Evolutionary conservation across 1,140 invertebrate genomes (phyloP), one percentile per base, ranked within the genome.

Genomic region (Triops cancriformis): DNA sequence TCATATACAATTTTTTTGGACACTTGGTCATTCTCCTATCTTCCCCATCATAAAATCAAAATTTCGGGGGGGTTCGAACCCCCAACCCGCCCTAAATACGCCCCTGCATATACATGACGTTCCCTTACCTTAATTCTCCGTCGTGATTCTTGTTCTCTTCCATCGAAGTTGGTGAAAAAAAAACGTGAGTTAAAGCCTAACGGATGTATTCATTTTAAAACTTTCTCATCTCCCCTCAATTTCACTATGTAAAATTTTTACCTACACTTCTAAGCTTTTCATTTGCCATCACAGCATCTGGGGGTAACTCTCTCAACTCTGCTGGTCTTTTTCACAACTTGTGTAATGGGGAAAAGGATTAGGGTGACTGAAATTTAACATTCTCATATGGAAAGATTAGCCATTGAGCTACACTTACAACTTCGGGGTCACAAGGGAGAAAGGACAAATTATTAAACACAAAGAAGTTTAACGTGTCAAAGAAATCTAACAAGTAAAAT

Each of bases 231-330:
- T 64, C 51, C 51, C 51, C 10, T 9, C 51, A 64, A 64, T 64
- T 64, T 64, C 51, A 64, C 51, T 64, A 64, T 64, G 51, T 64
- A 64, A 64, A 14, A 64, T 64, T 64, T 37, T 64, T 23, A 64
- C 51, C 51, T 64, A 64, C 51, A 64, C 51, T 64, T 23, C 51
- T 64, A n/a, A 64, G 23, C 18, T 64, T 64, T 64, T 64, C 51
- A 64, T 64, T 64, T 64, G 51, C 51, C 51, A 64, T 64, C 51
- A 64, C 51, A 64, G 51, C 51, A 64, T 64, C 51, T 64, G 51
- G 51, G 43, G 51, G 51, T 64, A 23, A 37, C 31, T 37, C 14
- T 12, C 18, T 64, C 14, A 64, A 64, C 14, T 64, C 18, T 64
- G 51, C 51, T 64, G n/a, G 51, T 64, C 51, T 64, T 37, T 37